These are phyloP conservation scores for Cataglyphis albicans DNA, from an alignment of 2,888 invertebrate species.

Conservation along the genomic window DNA sequence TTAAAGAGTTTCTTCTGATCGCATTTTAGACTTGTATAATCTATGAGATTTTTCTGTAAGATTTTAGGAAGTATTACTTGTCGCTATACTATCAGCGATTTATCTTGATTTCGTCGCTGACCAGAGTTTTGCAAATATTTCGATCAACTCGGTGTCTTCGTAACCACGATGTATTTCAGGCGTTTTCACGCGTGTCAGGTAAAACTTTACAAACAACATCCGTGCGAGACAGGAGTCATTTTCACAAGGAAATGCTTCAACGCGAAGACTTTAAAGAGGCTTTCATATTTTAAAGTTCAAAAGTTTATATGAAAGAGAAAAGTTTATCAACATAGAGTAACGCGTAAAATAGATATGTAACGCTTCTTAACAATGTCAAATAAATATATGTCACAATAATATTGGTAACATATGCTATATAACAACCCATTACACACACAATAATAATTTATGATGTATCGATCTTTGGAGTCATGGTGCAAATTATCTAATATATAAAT, in stretches of 20 bases:
- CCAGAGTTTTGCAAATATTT: conserved; percentile 41
- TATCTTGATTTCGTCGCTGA: conserved; percentile 34
- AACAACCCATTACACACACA: background rate
- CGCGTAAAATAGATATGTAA: conserved; percentile 31
- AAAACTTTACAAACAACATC: conserved; percentile 56
- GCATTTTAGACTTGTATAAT: background rate
- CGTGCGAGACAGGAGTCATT: conserved; percentile 36
- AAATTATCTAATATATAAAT: background rate
- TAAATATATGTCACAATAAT: conserved; percentile 48
- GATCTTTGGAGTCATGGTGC: background rate
- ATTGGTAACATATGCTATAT: background rate
- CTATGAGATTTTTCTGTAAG: conserved; percentile 5
- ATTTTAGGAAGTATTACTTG: conserved; percentile 12
- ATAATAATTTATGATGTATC: background rate
- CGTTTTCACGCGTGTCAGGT: background rate
- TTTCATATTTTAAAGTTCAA: conserved; percentile 56
- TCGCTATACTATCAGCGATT: conserved; percentile 23
- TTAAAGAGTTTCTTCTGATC: background rate
- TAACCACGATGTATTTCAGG: conserved; percentile 43
- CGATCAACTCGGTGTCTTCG: conserved; percentile 49
- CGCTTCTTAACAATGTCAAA: conserved; percentile 58
- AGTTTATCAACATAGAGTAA: conserved; percentile 62
- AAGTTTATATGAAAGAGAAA: conserved; percentile 37
- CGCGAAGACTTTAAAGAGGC: conserved; percentile 62
- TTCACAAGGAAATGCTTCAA: conserved; percentile 56